phyloP scores from a whole-genome alignment of 2,113 vertebrate genomes.

The Gopherus evgoodei region DNA sequence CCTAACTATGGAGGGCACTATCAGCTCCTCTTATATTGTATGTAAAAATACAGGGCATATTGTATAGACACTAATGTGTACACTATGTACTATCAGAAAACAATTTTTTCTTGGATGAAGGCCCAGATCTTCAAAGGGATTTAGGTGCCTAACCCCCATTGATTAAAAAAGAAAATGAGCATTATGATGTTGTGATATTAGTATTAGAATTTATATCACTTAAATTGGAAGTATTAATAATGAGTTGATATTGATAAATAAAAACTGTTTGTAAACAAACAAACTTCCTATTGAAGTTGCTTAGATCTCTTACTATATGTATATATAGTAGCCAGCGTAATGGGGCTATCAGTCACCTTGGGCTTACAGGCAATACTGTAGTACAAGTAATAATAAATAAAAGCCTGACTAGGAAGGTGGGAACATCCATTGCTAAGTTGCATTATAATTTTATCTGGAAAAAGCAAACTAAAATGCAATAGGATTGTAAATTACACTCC shows the following conservation, averaged over 20 bases:
- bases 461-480: not conserved
- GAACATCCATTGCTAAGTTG: not conserved
- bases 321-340: not conserved
- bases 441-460: accelerated
- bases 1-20: no score
- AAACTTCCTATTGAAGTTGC: not conserved
- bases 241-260: not conserved
- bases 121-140: not conserved
- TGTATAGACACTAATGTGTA: accelerated
- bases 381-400: not conserved
- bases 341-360: not conserved
- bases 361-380: not conserved
- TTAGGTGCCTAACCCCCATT: not conserved
- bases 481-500: accelerated
- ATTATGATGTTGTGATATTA: accelerated
- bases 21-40: not conserved
- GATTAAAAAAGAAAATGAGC: accelerated
- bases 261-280: accelerated
- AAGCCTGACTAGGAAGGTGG: not conserved
- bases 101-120: not conserved
- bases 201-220: not conserved
- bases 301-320: not conserved
- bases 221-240: accelerated
- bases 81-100: not conserved
- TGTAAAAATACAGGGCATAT: not conserved